phyloP scores from a whole-genome alignment of 2,113 vertebrate genomes.

The Brienomyrus brachyistius region DNA sequence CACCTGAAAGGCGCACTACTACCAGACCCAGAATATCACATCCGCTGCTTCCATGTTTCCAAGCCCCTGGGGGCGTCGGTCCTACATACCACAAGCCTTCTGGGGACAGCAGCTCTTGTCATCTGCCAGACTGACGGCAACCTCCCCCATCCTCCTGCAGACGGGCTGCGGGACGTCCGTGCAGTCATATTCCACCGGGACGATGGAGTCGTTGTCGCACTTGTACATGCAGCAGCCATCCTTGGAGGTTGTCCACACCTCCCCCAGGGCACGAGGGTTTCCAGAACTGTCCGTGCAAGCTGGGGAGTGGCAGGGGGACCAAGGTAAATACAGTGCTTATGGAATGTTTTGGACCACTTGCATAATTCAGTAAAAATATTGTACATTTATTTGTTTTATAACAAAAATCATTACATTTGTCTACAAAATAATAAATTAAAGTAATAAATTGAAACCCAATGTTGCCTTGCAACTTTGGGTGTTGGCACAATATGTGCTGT shows the following conservation, averaged over 20 bases:
- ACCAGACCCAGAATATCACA: not conserved
- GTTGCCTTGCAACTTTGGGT: not conserved
- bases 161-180: constrained; percentile 45
- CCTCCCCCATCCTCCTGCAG: constrained; percentile 73
- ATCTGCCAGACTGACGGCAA: constrained; percentile 68
- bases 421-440: not conserved
- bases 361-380: not conserved
- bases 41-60: not conserved
- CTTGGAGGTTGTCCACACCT: constrained; percentile 80
- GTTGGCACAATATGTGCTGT: not conserved
- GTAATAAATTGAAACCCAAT: not conserved
- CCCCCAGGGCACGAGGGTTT: constrained; percentile 71
- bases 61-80: not conserved
- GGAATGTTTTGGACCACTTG: not conserved
- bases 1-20: not conserved
- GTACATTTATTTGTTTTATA: not conserved
- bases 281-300: constrained; percentile 87
- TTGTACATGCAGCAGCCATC: constrained; percentile 82
- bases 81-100: constrained; percentile 76
- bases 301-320: constrained; percentile 33
- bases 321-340: not conserved
- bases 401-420: not conserved
- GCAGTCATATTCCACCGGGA: constrained; percentile 73
- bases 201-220: constrained; percentile 77
- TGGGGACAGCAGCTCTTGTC: constrained; percentile 79